Evolutionary conservation across 2,113 vertebrate genomes (phyloP).

Genomic region (Lophura nycthemera): DNA sequence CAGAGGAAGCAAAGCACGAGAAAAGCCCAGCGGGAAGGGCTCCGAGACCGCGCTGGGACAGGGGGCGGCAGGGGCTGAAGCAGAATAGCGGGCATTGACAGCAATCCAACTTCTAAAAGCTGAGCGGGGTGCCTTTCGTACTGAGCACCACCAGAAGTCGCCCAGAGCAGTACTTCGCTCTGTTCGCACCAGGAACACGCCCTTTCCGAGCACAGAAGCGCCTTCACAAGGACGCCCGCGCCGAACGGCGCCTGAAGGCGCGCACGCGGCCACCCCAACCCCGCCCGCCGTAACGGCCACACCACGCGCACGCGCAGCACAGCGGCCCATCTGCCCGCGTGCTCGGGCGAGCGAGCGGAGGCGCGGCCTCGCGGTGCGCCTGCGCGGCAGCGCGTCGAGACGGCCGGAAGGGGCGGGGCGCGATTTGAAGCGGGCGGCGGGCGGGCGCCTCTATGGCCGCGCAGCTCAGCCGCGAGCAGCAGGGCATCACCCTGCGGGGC

Average conservation of each 20-base stretch:
- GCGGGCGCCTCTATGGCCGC: slow-evolving; percentile 55
- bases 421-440: background rate
- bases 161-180: too few relatives aligned
- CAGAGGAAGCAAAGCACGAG: background rate
- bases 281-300: too few relatives aligned
- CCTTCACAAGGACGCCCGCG: rapidly evolving
- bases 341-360: too few relatives aligned
- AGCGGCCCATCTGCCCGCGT: too few relatives aligned
- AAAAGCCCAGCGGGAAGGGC: background rate
- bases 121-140: too few relatives aligned
- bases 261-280: rapidly evolving
- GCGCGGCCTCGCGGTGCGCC: too few relatives aligned
- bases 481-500: slow-evolving; percentile 91
- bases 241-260: rapidly evolving
- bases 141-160: rapidly evolving
- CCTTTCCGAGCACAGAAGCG: too few relatives aligned
- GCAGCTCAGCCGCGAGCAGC: slow-evolving; percentile 75
- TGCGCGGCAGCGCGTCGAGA: background rate
- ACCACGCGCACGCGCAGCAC: background rate
- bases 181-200: too few relatives aligned
- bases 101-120: background rate
- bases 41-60: background rate
- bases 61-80: background rate
- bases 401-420: background rate
- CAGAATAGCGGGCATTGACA: background rate